Base-by-base conservation (phyloP, 2,797 vertebrate genomes). In the Acipenser transmontanus region DNA sequence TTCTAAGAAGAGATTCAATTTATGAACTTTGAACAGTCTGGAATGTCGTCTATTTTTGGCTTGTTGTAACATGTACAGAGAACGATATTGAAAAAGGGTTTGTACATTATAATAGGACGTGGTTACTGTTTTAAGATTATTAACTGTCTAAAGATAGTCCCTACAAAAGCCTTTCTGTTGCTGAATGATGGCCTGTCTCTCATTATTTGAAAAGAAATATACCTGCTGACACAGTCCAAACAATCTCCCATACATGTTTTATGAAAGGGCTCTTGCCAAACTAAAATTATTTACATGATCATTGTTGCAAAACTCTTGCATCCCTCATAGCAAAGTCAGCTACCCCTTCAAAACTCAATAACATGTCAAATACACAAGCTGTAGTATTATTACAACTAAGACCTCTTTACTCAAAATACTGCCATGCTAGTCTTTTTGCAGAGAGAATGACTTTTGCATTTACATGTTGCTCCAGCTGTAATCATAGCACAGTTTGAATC, bases 331-430 rank as follows among this genome's bases (percentile, higher is more conserved):
- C 62, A 49, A 64, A 69, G 67, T 69, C 67, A 64, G 67, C 67
- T 62, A 63, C 52, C 67, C 63, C 67, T 64, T 64, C 62, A 64
- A 64, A 69, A 64, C 67, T 69, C 67, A 69, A 69, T 69, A 69
- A 64, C 67, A 60, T 50, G 67, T 64, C 67, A 69, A 69, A 69
- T 62, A 59, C 67, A 59, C 52, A 51, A 69, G 67, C 67, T 50
- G 54, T 13, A 64, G 62, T 59, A 64, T 64, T 64, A 69, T 69
- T 69, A 60, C 34, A 11, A 59, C 67, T 64, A 51, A 60, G 62
- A 49, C 62, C 67, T 17, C 62, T 69, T 64, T 69, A 64, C 62
- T 69, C 67, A 50, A 59, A 69, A 69, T 64, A 69, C 62, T 64
- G 62, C 67, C 56, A 69, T 7, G 67, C 67, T 50, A 63, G 67